phyloP scores from a whole-genome alignment of 30 jellyfish, hydroid and myxozoan species.

The Cassiopea andromeda region DNA sequence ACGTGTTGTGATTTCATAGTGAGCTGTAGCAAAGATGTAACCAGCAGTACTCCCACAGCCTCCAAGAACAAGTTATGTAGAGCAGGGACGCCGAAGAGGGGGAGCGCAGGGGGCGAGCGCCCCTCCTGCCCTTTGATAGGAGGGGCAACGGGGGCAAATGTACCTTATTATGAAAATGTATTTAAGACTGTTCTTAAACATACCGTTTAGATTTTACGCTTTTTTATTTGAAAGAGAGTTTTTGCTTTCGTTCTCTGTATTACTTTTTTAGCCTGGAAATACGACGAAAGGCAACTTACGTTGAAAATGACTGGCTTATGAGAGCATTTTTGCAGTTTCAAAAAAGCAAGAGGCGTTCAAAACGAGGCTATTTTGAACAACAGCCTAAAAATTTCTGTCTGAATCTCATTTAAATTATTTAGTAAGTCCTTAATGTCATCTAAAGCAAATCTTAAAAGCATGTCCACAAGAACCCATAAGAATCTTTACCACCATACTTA shows the following conservation, averaged over 20 bases:
- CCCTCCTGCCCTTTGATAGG: too few species aligned
- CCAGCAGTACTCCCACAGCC: too few species aligned
- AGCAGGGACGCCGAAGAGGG: too few species aligned
- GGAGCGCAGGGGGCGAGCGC: too few species aligned
- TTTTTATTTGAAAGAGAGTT: background rate
- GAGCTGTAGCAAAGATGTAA: too few species aligned
- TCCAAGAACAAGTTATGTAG: too few species aligned
- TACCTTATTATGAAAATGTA: background rate
- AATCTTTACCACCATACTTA: background rate
- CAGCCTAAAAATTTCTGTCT: background rate
- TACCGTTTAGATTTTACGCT: background rate
- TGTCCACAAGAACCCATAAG: conserved; percentile 18
- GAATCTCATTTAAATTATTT: too few species aligned
- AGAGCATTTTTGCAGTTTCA: conserved; percentile 4
- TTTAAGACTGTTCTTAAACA: conserved; percentile 3
- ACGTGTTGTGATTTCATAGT: background rate
- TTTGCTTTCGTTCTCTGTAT: background rate
- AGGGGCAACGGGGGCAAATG: too few species aligned
- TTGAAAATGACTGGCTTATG: conserved; percentile 16
- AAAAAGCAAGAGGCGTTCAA: conserved; percentile 6
- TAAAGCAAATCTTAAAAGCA: conserved; percentile 9
- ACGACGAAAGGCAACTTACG: conserved; percentile 56
- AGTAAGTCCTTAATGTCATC: conserved; percentile 20
- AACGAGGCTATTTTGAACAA: conserved; percentile 1
- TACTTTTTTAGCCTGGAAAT: conserved; percentile 32